Evolutionary conservation across 1,140 invertebrate species (phyloP).

Genomic region (Wiebesia pumilae): DNA sequence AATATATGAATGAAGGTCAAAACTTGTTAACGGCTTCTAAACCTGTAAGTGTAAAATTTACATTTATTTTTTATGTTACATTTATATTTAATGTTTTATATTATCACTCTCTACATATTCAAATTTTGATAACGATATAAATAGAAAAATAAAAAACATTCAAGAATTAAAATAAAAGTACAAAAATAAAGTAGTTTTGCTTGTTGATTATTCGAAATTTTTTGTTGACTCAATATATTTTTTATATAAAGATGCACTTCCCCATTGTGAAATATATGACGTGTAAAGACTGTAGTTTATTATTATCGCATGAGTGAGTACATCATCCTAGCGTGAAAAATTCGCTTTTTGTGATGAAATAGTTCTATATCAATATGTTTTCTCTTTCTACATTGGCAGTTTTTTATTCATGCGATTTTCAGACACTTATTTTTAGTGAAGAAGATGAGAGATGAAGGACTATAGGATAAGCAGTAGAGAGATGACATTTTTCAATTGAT

Average conservation of each 20-base stretch:
- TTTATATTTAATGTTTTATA: too few relatives aligned
- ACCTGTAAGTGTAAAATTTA: too few relatives aligned
- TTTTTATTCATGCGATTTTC: not conserved
- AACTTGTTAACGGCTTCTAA: too few relatives aligned
- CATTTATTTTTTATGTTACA: too few relatives aligned
- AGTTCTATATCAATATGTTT: not conserved
- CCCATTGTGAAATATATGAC: constrained; percentile 38
- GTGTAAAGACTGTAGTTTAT: constrained; percentile 35
- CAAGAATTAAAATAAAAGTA: too few relatives aligned
- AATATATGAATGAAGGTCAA: too few relatives aligned
- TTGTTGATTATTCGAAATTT: too few relatives aligned
- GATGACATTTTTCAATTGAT: constrained; percentile 13
- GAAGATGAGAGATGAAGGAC: not conserved
- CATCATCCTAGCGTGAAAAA: constrained; percentile 5
- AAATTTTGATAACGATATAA: too few relatives aligned
- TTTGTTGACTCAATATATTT: too few relatives aligned
- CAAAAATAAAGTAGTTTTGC: too few relatives aligned
- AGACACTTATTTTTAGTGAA: not conserved
- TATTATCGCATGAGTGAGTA: constrained; percentile 31
- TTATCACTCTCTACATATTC: too few relatives aligned
- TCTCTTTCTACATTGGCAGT: not conserved
- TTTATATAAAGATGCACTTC: not conserved
- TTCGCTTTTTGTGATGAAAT: constrained; percentile 1
- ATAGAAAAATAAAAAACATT: too few relatives aligned
- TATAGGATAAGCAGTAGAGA: not conserved